Evolutionary conservation across 2,888 invertebrate genomes (phyloP).

Genomic region (Parnassius glacialis): DNA sequence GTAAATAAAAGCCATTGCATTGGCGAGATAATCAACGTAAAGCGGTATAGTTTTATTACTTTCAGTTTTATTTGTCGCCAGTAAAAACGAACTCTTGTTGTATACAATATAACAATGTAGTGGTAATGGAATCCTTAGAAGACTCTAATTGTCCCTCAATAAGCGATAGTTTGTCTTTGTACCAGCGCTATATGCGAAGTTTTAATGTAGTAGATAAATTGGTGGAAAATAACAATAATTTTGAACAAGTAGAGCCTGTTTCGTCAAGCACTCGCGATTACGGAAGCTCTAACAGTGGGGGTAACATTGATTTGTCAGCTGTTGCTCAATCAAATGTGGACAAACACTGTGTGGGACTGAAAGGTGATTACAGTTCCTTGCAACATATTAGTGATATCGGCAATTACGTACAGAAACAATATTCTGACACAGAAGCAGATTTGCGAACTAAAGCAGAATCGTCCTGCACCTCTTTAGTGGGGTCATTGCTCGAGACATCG

Average conservation of each 20-base stretch:
- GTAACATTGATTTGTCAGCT: slow-evolving; percentile 62
- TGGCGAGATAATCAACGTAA: too few species aligned
- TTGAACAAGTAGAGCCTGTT: slow-evolving; percentile 38
- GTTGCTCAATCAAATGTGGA: slow-evolving; percentile 49
- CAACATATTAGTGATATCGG: slow-evolving; percentile 42
- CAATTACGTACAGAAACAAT: slow-evolving; percentile 47
- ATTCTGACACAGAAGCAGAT: slow-evolving; percentile 47
- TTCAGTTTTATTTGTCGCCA: too few species aligned
- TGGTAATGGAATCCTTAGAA: slow-evolving; percentile 74
- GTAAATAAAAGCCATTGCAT: too few species aligned
- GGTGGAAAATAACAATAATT: slow-evolving; percentile 42
- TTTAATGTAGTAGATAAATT: slow-evolving; percentile 65
- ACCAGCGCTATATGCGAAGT: slow-evolving; percentile 72
- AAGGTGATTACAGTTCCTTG: slow-evolving; percentile 45
- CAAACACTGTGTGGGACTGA: slow-evolving; percentile 51
- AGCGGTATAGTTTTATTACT: too few species aligned
- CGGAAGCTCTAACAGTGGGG: slow-evolving; percentile 54
- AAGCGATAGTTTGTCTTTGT: slow-evolving; percentile 73
- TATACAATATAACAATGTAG: slow-evolving; percentile 42
- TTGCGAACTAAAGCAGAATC: slow-evolving; percentile 53
- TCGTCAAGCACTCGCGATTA: slow-evolving; percentile 45
- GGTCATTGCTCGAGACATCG: slow-evolving; percentile 54
- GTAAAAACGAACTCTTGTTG: too few species aligned
- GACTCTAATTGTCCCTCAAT: slow-evolving; percentile 72
- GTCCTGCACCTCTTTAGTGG: slow-evolving; percentile 50